phyloP scores from a whole-genome alignment of 2,888 invertebrate species.

The Apodemia mormo region DNA sequence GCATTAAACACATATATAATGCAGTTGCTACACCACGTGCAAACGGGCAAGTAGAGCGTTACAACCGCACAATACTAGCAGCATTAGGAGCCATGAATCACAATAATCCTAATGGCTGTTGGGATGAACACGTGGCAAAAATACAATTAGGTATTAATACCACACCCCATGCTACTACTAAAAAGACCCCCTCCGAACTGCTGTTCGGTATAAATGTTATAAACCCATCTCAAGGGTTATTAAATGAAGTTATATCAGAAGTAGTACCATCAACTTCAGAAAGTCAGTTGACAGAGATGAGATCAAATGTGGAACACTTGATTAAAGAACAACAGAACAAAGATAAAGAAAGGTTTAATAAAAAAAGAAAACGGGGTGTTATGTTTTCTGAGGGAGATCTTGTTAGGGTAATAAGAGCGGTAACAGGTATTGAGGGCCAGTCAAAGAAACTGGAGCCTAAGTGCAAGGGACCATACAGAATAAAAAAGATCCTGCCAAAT shows the following conservation, averaged over 20 bases:
- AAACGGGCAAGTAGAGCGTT: too few species aligned
- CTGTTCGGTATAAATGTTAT: slow-evolving; percentile 23
- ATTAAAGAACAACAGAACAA: slow-evolving; percentile 31
- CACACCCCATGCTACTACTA: slow-evolving; percentile 23
- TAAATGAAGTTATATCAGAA: slow-evolving; percentile 21
- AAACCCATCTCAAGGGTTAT: slow-evolving; percentile 5
- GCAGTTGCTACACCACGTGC: too few species aligned
- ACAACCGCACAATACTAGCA: slow-evolving; percentile 30
- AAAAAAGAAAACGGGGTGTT: slow-evolving; percentile 23
- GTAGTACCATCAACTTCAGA: background rate
- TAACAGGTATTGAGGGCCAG: slow-evolving; percentile 28
- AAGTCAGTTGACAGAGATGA: slow-evolving; percentile 20
- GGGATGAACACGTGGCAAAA: slow-evolving; percentile 29
- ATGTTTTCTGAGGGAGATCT: slow-evolving; percentile 30
- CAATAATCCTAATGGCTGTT: slow-evolving; percentile 18
- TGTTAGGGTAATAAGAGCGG: slow-evolving; percentile 28
- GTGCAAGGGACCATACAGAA: slow-evolving; percentile 32
- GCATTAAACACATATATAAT: slow-evolving; percentile 34
- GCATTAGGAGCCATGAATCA: slow-evolving; percentile 25
- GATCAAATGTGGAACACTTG: slow-evolving; percentile 21
- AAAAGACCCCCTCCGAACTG: slow-evolving; percentile 28
- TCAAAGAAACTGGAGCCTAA: slow-evolving; percentile 34
- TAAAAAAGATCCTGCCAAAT: slow-evolving; percentile 27
- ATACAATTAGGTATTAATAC: slow-evolving; percentile 35
- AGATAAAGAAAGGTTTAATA: slow-evolving; percentile 30